phyloP scores from a whole-genome alignment of 2,888 invertebrate species.

The Lasioglossum morio region DNA sequence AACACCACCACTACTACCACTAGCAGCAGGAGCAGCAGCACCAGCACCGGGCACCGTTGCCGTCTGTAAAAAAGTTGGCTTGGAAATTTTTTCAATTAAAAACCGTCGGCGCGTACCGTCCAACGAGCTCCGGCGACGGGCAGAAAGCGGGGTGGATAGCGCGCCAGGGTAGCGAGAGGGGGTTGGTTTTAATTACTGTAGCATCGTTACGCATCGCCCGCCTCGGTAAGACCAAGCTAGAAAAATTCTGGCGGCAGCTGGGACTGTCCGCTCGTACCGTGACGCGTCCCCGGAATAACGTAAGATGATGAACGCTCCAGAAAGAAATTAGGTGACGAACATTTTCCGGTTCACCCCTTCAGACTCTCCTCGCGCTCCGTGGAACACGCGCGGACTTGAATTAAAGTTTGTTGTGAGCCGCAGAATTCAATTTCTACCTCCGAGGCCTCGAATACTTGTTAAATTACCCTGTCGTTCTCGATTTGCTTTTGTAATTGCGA shows the following conservation, averaged over 20 bases:
- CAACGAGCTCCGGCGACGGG: slow-evolving; percentile 58
- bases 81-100: slow-evolving; percentile 83
- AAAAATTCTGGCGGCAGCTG: slow-evolving; percentile 72
- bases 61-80: slow-evolving; percentile 75
- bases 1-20: slow-evolving; percentile 8
- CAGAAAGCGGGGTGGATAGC: slow-evolving; percentile 49
- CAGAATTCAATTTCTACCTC: neutral
- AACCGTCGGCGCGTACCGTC: slow-evolving; percentile 71
- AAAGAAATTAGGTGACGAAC: slow-evolving; percentile 56
- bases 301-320: slow-evolving; percentile 57
- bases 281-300: slow-evolving; percentile 45
- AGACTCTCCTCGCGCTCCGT: neutral
- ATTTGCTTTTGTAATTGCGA: neutral
- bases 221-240: slow-evolving; percentile 72
- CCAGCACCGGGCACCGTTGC: slow-evolving; percentile 18
- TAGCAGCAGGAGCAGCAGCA: neutral
- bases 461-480: neutral
- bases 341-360: slow-evolving; percentile 17
- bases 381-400: neutral
- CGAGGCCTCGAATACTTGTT: neutral
- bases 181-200: slow-evolving; percentile 82
- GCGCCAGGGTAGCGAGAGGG: slow-evolving; percentile 42
- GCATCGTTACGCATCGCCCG: slow-evolving; percentile 80
- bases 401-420: neutral
- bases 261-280: slow-evolving; percentile 55